These are phyloP conservation scores for Cataglyphis altisquamis DNA, from an alignment of 2,888 invertebrate species.

Conservation along the genomic window DNA sequence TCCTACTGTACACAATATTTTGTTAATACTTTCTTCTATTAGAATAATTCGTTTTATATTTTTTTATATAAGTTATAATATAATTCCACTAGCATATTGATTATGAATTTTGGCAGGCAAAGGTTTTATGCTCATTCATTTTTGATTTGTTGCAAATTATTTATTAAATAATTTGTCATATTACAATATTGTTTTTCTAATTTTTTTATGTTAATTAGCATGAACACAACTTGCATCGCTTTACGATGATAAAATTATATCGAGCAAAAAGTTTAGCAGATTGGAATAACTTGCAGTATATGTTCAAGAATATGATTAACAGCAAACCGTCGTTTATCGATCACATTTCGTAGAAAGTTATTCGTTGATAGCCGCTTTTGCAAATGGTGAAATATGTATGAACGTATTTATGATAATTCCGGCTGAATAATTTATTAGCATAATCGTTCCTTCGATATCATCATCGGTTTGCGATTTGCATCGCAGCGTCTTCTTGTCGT, in stretches of 20 bases:
- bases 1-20: not conserved
- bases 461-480: conserved; percentile 46
- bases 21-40: not conserved
- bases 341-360: conserved; percentile 14
- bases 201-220: not conserved
- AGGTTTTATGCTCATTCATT: conserved; percentile 14
- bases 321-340: not conserved
- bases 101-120: not conserved
- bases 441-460: conserved; percentile 41
- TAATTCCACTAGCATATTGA: not conserved
- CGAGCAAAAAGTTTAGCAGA: not conserved
- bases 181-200: conserved; percentile 3
- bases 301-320: not conserved
- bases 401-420: conserved; percentile 43
- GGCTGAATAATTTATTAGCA: conserved; percentile 46
- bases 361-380: not conserved
- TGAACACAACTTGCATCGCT: not conserved
- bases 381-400: conserved; percentile 45
- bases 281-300: not conserved
- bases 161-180: conserved; percentile 22
- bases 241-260: conserved; percentile 22
- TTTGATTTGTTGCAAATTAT: not conserved
- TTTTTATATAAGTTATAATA: not conserved
- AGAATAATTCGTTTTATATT: not conserved
- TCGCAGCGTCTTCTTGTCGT: conserved; percentile 26